phyloP scores from a whole-genome alignment of 2,888 invertebrate species.

The Cylindroiulus punctatus region DNA sequence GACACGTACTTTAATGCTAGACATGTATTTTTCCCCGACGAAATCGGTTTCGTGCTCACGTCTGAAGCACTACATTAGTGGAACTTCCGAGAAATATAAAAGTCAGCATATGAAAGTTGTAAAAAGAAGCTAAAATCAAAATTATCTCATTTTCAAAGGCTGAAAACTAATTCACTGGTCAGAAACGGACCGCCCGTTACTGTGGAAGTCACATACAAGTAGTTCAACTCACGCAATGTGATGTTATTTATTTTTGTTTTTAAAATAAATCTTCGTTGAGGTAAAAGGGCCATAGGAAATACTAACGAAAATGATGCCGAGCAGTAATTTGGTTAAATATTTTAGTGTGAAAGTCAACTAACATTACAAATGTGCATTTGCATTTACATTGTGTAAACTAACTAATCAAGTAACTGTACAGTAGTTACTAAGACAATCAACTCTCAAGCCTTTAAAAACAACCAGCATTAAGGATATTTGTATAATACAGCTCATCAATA shows the following conservation, averaged over 20 bases:
- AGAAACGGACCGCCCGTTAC: background rate
- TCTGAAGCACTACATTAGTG: conserved; percentile 9
- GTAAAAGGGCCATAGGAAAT: too few relatives aligned
- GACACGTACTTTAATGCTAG: conserved; percentile 24
- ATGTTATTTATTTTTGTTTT: background rate
- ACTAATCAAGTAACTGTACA: too few relatives aligned
- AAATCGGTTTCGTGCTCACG: conserved; percentile 31
- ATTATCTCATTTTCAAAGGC: conserved; percentile 21
- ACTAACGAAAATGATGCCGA: too few relatives aligned
- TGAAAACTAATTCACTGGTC: background rate
- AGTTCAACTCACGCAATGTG: background rate
- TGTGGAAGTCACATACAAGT: background rate
- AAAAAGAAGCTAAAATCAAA: conserved; percentile 17
- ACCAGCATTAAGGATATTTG: too few relatives aligned
- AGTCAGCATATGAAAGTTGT: background rate
- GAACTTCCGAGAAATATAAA: conserved; percentile 31
- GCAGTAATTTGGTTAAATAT: too few relatives aligned
- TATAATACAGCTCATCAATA: too few relatives aligned
- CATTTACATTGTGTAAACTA: too few relatives aligned
- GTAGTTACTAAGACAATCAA: too few relatives aligned
- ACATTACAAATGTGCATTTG: too few relatives aligned
- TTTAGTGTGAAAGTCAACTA: too few relatives aligned
- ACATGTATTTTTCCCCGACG: background rate
- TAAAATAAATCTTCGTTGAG: too few relatives aligned
- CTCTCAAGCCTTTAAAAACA: too few relatives aligned